phyloP scores from a whole-genome alignment of 2,888 invertebrate species.

The Xylota sylvarum region DNA sequence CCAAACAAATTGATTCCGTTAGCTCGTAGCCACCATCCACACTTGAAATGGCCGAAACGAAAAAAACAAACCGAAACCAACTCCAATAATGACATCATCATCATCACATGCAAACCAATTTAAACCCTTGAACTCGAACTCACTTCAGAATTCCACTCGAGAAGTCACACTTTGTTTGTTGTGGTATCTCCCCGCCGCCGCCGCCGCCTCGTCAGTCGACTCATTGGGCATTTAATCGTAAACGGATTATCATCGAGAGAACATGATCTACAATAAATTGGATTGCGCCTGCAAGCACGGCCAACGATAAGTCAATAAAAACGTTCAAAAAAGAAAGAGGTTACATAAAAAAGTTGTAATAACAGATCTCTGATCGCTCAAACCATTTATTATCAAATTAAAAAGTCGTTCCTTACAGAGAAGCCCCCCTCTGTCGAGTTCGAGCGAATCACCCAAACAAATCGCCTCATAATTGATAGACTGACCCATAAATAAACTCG shows the following conservation, averaged over 20 bases:
- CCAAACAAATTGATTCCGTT: constrained; percentile 52
- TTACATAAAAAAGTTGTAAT: constrained; percentile 37
- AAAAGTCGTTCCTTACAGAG: constrained; percentile 39
- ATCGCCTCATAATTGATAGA: constrained; percentile 56
- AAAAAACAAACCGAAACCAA: constrained; percentile 4
- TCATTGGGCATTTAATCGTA: constrained; percentile 8
- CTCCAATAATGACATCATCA: constrained; percentile 50
- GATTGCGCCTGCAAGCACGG: constrained; percentile 30
- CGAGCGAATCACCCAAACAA: constrained; percentile 11
- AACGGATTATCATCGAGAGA: constrained; percentile 38
- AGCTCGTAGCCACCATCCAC: constrained; percentile 2
- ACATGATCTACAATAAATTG: constrained; percentile 55
- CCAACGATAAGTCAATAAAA: constrained; percentile 48
- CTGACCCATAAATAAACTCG: constrained; percentile 58
- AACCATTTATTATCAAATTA: constrained; percentile 67
- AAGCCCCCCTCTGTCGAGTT: not conserved
- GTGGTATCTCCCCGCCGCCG: not conserved
- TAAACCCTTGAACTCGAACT: constrained; percentile 58
- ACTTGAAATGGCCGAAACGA: constrained; percentile 16
- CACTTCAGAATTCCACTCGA: constrained; percentile 58
- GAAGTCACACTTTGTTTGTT: constrained; percentile 50
- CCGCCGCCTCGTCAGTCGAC: too few relatives aligned
- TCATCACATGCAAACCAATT: constrained; percentile 52
- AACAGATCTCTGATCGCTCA: constrained; percentile 32
- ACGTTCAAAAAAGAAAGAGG: constrained; percentile 33